Evolutionary conservation across 1,140 invertebrate genomes (phyloP), one percentile per base, ranked within the genome.

Genomic region (Drosophila melanogaster): DNA sequence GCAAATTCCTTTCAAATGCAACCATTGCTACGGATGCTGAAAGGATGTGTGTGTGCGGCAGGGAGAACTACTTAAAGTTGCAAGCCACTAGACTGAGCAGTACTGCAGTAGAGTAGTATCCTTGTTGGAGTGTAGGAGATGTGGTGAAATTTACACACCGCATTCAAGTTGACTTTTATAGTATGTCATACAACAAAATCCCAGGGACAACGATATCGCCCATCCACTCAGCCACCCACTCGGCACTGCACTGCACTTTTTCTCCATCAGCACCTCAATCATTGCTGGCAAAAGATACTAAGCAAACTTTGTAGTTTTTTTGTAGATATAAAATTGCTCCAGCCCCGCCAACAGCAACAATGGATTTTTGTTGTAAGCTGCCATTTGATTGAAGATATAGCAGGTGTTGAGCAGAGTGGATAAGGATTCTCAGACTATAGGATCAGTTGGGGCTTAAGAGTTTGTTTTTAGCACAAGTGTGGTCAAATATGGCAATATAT

Each of bases 151-250:
- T 71, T 79, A 81, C 77, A 86, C 83, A 81, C 73, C 62, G 76
- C 79, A 87, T 89, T 89, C 83, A 84, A 89, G 83, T 86, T 87
- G 83, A 89, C 83, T 87, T 87, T 89, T 89, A 89, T 87, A 69
- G 66, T 70, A 73, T 87, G 83, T 87, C 83, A 83, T 73, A 77
- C 83, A 83, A 89, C 83, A 83, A 87, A 86, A 86, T 69, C 69
- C 75, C 60, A 75, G 69, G 66, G 30, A 46, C 43, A 51, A 66
- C 43, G 57, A 66, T 35, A 46, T 50, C 38, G 44, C 40, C 15
- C 57, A 35, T 33, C 15, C 22, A 51, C 35, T 8, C 53, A 59
- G 24, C 40, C 41, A 30, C 4, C 30, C 30, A 8, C 57, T 11
- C 5, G 24, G 14, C 47, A 49, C 14, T 17, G 14, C 47, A 49